Base-by-base conservation (phyloP, 2,113 vertebrate species). In the Megaptera novaeangliae region DNA sequence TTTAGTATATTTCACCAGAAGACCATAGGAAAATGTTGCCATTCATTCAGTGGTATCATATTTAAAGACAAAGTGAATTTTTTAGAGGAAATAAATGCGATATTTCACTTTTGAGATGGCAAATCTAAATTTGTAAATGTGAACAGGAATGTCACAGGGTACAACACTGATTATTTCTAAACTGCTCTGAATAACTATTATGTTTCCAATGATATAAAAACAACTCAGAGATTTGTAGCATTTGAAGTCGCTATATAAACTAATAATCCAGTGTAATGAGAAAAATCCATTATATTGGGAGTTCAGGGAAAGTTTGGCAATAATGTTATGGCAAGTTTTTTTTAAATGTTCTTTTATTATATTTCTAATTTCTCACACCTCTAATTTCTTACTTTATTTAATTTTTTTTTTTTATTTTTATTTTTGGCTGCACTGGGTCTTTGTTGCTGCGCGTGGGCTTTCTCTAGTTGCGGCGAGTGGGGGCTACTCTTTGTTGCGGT, bases 121-220 rank as follows among this genome's bases (percentile, higher is more conserved):
- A 66, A 80, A 46, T 4, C 46, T 49, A n/a, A 81, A 14, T 8
- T 20, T 85, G 29, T 72, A 64, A 36, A n/a, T 12, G 6, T 11
- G 36, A 77, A 68, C 8, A 25, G 18, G 44, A 85, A 44, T 85
- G 13, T 55, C 49, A 34, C 1, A 94, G 97, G 86, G 90, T 98
- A 75, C 97, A 98, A 97, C 81, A 68, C 17, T 97, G 97, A 98
- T 98, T 92, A 98, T 98, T 97, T 97, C 74, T 96, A 95, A 96
- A 77, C 64, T n/a, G 74, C 90, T 68, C 12, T 72, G n/a, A 85
- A 97, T 93, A 93, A 34, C 41, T 95, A 72, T 68, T 82, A 90
- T 36, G 25, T 69, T 88, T 59, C 6, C n/a, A 41, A 34, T 59
- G 29, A 88, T 61, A 84, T 71, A 90, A 97, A 98, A 97, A 92